phyloP scores from a whole-genome alignment of 2,797 vertebrate species.

The Hirundo rustica region DNA sequence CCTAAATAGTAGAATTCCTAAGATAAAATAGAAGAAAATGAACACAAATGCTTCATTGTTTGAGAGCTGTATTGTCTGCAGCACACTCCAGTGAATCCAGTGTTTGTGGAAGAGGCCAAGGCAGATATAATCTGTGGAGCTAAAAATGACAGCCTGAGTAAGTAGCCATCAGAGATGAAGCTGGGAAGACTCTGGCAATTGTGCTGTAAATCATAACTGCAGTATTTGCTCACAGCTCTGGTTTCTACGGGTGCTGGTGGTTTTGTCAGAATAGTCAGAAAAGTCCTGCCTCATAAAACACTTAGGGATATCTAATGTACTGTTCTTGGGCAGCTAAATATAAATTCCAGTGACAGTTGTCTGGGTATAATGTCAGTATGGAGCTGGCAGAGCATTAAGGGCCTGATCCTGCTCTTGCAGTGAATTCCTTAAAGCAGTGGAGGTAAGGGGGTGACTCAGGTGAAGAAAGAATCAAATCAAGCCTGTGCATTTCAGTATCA shows the following conservation, averaged over 20 bases:
- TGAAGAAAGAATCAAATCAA: neutral
- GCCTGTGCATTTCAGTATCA: neutral
- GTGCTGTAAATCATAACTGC: slow-evolving; percentile 39
- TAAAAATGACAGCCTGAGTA: slow-evolving; percentile 45
- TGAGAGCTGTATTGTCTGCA: slow-evolving; percentile 34
- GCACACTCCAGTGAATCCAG: slow-evolving; percentile 45
- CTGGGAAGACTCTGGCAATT: neutral
- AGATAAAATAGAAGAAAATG: slow-evolving; percentile 54
- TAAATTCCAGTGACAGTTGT: neutral
- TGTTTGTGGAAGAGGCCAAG: slow-evolving; percentile 37
- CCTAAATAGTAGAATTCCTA: slow-evolving; percentile 64
- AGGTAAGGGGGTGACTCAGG: neutral
- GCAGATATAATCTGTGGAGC: slow-evolving; percentile 36
- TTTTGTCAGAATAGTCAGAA: neutral
- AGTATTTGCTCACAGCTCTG: slow-evolving; percentile 18
- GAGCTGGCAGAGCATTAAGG: neutral
- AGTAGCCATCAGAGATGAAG: slow-evolving; percentile 9
- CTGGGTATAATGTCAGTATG: neutral
- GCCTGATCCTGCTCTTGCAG: neutral
- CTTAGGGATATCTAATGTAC: neutral
- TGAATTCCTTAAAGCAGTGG: neutral
- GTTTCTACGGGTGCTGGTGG: neutral
- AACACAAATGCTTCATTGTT: slow-evolving; percentile 59
- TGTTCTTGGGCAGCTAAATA: neutral
- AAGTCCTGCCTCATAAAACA: slow-evolving; percentile 33